Conservation (phyloP, 37 sponge, comb jelly and placozoan species). For the Aphrocallistes beatrix region DNA sequence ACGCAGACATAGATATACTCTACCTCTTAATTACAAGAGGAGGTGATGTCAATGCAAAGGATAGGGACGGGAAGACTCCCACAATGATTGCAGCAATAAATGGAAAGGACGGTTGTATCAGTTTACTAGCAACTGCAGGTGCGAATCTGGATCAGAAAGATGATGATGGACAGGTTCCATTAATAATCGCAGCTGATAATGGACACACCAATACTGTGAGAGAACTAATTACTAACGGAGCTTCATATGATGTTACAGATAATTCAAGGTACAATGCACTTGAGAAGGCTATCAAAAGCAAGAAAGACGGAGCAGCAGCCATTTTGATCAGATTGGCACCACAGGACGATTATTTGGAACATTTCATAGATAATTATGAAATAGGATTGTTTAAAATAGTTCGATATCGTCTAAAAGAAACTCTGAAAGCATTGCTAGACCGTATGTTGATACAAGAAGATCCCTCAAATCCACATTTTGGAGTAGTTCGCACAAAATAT, state of each 20-base stretch:
- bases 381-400: neutral
- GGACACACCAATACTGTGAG: neutral
- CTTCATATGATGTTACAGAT: neutral
- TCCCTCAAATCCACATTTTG: neutral
- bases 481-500: neutral
- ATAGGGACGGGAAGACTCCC: neutral
- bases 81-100: neutral
- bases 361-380: neutral
- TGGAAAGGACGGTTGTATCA: slow-evolving; percentile 7
- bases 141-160: neutral
- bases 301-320: slow-evolving; percentile 13
- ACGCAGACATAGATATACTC: neutral
- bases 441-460: neutral
- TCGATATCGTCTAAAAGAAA: neutral
- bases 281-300: neutral
- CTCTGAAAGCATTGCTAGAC: neutral
- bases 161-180: neutral
- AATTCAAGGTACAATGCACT: neutral
- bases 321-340: neutral
- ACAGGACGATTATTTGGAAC: neutral
- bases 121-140: neutral
- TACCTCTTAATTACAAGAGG: neutral
- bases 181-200: neutral
- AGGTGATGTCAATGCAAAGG: neutral
- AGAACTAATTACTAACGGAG: neutral